phyloP scores from a whole-genome alignment of 2,888 invertebrate genomes.

The Zaprionus bogoriensis region DNA sequence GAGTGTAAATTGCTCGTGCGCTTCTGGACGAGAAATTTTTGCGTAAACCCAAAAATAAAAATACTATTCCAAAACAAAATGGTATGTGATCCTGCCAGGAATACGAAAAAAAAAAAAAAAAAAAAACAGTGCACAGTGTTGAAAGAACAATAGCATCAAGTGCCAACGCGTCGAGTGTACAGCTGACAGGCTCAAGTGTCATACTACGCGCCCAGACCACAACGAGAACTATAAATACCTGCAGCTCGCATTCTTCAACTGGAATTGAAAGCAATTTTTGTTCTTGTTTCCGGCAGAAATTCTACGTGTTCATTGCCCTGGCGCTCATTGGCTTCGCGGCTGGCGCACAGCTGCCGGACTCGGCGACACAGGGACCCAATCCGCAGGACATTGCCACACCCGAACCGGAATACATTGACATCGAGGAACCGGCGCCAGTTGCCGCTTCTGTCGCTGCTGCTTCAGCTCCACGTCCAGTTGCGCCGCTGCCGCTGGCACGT shows the following conservation, averaged over 20 bases:
- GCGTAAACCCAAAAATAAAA: constrained; percentile 16
- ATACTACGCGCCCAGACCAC: constrained; percentile 52
- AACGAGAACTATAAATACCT: constrained; percentile 3
- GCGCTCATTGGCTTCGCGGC: constrained; percentile 74
- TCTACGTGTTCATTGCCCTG: constrained; percentile 68
- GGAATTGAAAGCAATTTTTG: constrained; percentile 7
- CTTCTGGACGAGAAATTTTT: constrained; percentile 71
- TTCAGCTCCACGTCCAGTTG: constrained; percentile 35
- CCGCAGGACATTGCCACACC: constrained; percentile 83
- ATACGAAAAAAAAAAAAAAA: constrained; percentile 13
- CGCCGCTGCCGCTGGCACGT: constrained; percentile 37
- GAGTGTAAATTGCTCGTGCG: constrained; percentile 75
- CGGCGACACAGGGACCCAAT: constrained; percentile 82
- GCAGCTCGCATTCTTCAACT: no score
- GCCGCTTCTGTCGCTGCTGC: constrained; percentile 59
- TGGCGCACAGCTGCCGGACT: constrained; percentile 78
- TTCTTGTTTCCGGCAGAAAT: constrained; percentile 69
- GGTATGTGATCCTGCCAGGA: constrained; percentile 54
- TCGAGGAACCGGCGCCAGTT: constrained; percentile 76
- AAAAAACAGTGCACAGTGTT: neutral
- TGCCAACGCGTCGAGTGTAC: constrained; percentile 56
- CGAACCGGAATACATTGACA: constrained; percentile 82
- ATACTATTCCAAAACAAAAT: constrained; percentile 24
- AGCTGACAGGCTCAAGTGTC: constrained; percentile 55
- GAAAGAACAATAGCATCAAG: constrained; percentile 28